Evolutionary conservation across 2,113 vertebrate species (phyloP).

Genomic region (Poicephalus gulielmi): DNA sequence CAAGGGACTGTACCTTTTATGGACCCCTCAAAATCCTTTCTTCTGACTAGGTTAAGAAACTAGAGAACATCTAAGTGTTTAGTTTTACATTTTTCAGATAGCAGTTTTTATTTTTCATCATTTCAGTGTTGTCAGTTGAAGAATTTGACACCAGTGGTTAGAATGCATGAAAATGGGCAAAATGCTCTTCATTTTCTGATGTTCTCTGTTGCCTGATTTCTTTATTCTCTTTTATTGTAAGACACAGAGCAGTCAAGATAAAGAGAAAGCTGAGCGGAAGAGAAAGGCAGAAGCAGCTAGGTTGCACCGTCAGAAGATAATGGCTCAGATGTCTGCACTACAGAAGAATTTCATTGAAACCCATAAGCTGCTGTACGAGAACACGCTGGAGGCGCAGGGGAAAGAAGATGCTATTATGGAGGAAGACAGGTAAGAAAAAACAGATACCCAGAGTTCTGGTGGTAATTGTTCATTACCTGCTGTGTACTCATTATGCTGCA

Average conservation of each 20-base stretch:
- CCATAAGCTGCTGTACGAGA: constrained; percentile 94
- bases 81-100: background rate
- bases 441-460: background rate
- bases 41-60: background rate
- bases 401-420: constrained; percentile 74
- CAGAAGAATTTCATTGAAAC: constrained; percentile 99
- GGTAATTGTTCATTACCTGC: background rate
- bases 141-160: background rate
- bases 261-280: constrained; percentile 95
- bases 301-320: constrained; percentile 95
- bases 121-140: background rate
- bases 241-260: constrained; percentile 86
- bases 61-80: background rate
- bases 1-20: background rate
- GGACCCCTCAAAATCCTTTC: background rate
- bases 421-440: constrained; percentile 71
- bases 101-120: background rate
- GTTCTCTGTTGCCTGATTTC: background rate
- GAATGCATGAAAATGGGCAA: background rate
- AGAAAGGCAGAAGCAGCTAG: constrained; percentile 96
- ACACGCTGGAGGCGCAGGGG: constrained; percentile 83
- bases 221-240: background rate
- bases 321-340: constrained; percentile 98
- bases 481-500: background rate
- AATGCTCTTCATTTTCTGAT: background rate